Percentiles rank a stretch among this genome's conserved stretches.
phyloP scores from a whole-genome alignment of 2,113 vertebrate species.

The Pterocles gutturalis region DNA sequence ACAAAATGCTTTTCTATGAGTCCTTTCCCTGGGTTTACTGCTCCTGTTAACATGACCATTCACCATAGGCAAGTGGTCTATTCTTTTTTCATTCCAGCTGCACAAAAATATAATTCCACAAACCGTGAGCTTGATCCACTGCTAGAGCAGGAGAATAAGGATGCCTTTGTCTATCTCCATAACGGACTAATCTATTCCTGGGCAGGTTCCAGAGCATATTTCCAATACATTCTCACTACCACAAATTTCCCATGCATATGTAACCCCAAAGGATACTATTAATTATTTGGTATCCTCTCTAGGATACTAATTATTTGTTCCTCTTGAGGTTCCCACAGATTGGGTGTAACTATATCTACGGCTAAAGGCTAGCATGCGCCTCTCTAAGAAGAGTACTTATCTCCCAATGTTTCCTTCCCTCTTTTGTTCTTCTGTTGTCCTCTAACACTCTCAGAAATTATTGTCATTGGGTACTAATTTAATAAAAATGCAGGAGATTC shows the following conservation, averaged over 20 bases:
- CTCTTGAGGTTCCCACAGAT: not conserved
- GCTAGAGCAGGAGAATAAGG: not conserved
- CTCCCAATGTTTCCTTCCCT: not conserved
- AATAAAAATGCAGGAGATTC: conserved; percentile 46
- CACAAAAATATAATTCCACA: not conserved
- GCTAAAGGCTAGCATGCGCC: not conserved
- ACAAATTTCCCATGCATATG: not conserved
- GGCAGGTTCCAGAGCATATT: not conserved
- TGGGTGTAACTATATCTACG: not conserved
- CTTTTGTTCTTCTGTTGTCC: conserved; percentile 16
- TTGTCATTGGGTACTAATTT: conserved; percentile 44
- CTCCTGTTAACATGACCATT: not conserved
- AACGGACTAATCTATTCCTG: conserved; percentile 28
- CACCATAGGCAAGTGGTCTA: not conserved
- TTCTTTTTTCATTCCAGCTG: not conserved
- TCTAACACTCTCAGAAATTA: conserved; percentile 24
- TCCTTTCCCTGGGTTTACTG: not conserved
- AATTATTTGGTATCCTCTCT: conserved; percentile 24
- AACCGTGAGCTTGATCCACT: fast-evolving
- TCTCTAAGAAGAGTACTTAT: conserved; percentile 1
- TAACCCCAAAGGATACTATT: conserved; percentile 13
- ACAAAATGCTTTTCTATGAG: not conserved
- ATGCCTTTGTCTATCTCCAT: not conserved
- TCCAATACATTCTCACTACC: conserved; percentile 4
- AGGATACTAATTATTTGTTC: conserved; percentile 26